Conservation (phyloP, 2,797 vertebrate genomes). For the Myiotriccus ornatus region DNA sequence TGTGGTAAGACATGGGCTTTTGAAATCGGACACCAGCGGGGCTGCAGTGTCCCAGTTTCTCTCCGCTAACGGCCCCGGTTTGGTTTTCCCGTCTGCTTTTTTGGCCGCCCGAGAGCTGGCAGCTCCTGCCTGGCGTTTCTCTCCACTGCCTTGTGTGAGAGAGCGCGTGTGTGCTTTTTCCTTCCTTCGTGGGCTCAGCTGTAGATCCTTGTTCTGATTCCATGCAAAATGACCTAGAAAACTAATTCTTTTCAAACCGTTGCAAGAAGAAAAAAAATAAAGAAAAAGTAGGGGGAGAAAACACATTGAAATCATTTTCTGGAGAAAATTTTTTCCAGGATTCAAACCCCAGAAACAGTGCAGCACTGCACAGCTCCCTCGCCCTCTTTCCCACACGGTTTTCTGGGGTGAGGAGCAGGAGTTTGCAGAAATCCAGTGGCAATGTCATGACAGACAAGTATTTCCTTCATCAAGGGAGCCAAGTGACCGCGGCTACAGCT, state of each 20-base stretch:
- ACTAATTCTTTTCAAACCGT: constrained; percentile 39
- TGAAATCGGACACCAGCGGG: constrained; percentile 49
- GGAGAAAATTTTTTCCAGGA: constrained; percentile 4
- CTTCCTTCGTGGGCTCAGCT: constrained; percentile 41
- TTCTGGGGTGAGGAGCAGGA: neutral
- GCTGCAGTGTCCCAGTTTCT: constrained; percentile 56
- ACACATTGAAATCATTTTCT: constrained; percentile 59
- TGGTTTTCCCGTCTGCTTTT: constrained; percentile 63
- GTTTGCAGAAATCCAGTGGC: constrained; percentile 23
- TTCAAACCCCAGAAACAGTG: neutral
- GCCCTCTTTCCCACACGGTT: neutral
- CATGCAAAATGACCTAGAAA: constrained; percentile 67
- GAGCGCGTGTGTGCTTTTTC: neutral
- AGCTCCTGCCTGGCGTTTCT: constrained; percentile 1
- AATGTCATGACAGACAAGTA: neutral
- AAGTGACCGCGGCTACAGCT: neutral
- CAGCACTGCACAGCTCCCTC: neutral
- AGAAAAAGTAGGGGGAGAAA: neutral
- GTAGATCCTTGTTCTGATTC: constrained; percentile 52
- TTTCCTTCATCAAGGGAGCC: constrained; percentile 6
- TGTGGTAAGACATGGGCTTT: constrained; percentile 47
- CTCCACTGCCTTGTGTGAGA: constrained; percentile 24
- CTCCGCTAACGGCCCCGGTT: constrained; percentile 40
- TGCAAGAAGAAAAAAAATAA: neutral
- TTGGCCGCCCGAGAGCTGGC: constrained; percentile 51